These are phyloP conservation scores for Automeris io DNA, from an alignment of 2,888 invertebrate species.

Conservation along the genomic window DNA sequence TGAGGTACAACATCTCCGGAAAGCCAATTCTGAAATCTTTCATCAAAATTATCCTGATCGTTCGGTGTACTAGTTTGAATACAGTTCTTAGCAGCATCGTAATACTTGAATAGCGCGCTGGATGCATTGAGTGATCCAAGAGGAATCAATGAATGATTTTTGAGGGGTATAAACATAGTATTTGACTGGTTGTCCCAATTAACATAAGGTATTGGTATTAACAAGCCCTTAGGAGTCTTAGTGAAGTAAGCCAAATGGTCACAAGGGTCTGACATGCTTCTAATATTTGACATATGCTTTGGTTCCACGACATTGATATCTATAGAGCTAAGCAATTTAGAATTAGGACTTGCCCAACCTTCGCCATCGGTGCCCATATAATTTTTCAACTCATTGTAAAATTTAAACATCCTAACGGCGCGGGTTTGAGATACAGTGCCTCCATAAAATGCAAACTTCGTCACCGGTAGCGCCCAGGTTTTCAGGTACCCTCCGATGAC, in stretches of 20 bases:
- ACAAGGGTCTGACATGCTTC: slow-evolving; percentile 36
- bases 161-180: slow-evolving; percentile 80
- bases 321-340: slow-evolving; percentile 31
- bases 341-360: slow-evolving; percentile 68
- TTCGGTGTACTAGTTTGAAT: slow-evolving; percentile 45
- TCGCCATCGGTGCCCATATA: slow-evolving; percentile 77
- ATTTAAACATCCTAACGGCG: slow-evolving; percentile 69
- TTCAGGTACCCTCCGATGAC: slow-evolving; percentile 79
- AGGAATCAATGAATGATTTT: slow-evolving; percentile 38
- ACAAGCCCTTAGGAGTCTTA: slow-evolving; percentile 32
- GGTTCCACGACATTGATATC: slow-evolving; percentile 34
- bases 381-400: slow-evolving; percentile 76
- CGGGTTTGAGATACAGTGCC: slow-evolving; percentile 76
- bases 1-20: slow-evolving; percentile 65
- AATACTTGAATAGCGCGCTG: slow-evolving; percentile 74
- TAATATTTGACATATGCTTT: slow-evolving; percentile 16
- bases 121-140: slow-evolving; percentile 35
- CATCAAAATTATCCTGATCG: slow-evolving; percentile 62
- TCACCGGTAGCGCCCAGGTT: slow-evolving; percentile 75
- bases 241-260: slow-evolving; percentile 43
- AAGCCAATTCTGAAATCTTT: slow-evolving; percentile 75
- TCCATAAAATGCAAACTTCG: slow-evolving; percentile 79
- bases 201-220: slow-evolving; percentile 77
- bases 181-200: slow-evolving; percentile 71
- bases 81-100: slow-evolving; percentile 72